A percentile compares a stretch with the other conserved stretches of the same genome.
phyloP scores from a whole-genome alignment of 2,797 vertebrate species.

The Allenopithecus nigroviridis region DNA sequence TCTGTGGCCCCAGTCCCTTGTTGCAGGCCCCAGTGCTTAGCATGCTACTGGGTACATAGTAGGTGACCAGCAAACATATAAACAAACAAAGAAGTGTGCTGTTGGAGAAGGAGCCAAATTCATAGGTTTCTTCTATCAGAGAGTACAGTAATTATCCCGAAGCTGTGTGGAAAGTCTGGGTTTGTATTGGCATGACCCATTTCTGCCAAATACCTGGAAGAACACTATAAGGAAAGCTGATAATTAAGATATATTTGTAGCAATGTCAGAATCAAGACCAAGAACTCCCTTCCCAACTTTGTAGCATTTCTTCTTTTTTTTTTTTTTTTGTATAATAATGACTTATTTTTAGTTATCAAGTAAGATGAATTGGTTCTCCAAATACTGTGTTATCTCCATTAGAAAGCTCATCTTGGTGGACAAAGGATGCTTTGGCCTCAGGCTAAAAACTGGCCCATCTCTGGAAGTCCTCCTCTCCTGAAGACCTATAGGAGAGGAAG shows the following conservation, averaged over 20 bases:
- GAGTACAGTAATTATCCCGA: neutral
- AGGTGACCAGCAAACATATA: neutral
- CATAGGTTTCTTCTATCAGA: neutral
- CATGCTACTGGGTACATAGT: neutral
- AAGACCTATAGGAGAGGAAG: constrained; percentile 85
- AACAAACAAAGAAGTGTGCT: neutral
- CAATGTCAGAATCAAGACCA: constrained; percentile 56
- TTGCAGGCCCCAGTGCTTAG: neutral
- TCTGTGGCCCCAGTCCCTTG: neutral
- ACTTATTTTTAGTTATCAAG: constrained; percentile 88
- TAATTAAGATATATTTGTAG: constrained; percentile 59
- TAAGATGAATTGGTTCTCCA: constrained; percentile 93
- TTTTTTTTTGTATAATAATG: neutral
- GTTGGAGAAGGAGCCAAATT: neutral
- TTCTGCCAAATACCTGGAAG: constrained; percentile 37
- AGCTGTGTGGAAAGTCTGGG: neutral
- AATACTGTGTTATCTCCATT: constrained; percentile 87
- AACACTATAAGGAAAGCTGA: constrained; percentile 23
- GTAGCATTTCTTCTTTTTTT: neutral
- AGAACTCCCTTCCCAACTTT: constrained; percentile 50
- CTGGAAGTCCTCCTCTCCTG: constrained; percentile 86
- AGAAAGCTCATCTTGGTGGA: constrained; percentile 91
- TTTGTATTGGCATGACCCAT: neutral
- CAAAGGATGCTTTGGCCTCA: constrained; percentile 89
- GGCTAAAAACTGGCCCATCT: constrained; percentile 89